Evolutionary conservation across 2,888 invertebrate species (phyloP), one percentile per base, ranked within the genome.

Genomic region (Apocheima hispidaria): DNA sequence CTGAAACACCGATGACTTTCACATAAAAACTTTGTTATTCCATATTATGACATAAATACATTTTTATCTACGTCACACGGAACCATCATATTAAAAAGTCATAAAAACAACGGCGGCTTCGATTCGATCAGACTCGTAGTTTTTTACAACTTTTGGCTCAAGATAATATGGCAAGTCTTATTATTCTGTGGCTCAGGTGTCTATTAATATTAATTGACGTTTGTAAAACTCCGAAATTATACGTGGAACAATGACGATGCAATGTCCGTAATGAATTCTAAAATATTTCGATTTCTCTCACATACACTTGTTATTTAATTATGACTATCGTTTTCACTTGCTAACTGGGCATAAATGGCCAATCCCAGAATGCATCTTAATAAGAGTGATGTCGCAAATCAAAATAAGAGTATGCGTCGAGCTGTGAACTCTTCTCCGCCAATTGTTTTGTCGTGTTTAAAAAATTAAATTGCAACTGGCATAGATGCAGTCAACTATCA

Each of bases 131-230:
- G 38, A 53, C 33, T 68, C 70, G 74, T 73, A 64, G 72, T 81
- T 81, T 79, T 79, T 83, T 79, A 65, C 46, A 55, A 59, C 63
- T 78, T 84, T 81, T 72, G 68, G 38, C 75, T 77, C 69, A 77
- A 40, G 40, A 20, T 35, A 21, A 20, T 35, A 21, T n/a, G 5
- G 18, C 10, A 30, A 40, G 23, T 51, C 20, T 20, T 4, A 6
- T 12, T 53, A 53, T 20, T 54, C 44, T 54, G 18, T 16, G 78
- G 20, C 75, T 77, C 70, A 77, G 79, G 80, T 80, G 82, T 84
- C 84, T 86, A 86, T 86, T 85, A 85, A 83, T 82, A 82, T 84
- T 85, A 86, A 86, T 86, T 85, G 85, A 81, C 81, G 83, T 77
- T 82, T 71, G 81, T 81, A 81, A 84, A 83, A 83, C 76, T 80